Conservation (phyloP, 1,140 invertebrate genomes). For the Drosophila guanche region DNA sequence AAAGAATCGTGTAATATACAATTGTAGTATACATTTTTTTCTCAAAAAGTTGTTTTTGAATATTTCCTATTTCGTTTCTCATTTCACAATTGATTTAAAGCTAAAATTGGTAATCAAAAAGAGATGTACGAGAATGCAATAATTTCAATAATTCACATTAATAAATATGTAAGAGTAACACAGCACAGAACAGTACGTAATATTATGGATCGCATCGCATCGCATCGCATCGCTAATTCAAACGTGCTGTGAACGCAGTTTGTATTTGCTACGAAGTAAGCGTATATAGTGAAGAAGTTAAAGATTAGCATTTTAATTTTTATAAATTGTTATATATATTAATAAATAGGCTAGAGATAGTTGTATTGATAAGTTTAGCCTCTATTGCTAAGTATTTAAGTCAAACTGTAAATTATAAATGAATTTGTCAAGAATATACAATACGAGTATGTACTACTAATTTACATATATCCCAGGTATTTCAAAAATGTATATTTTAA, state of each 20-base stretch:
- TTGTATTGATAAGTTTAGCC: conserved; percentile 65
- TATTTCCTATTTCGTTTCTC: conserved; percentile 17
- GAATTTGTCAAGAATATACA: conserved; percentile 75
- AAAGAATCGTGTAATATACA: conserved; percentile 54
- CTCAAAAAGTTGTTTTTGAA: conserved; percentile 37
- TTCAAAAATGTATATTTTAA: conserved; percentile 76
- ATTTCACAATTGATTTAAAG: conserved; percentile 28
- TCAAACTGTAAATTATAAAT: conserved; percentile 70
- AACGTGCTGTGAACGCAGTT: conserved; percentile 21
- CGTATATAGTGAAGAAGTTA: conserved; percentile 66
- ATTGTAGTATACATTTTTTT: conserved; percentile 40
- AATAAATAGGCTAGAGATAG: conserved; percentile 64
- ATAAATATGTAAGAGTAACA: conserved; percentile 49
- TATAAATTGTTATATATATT: conserved; percentile 75
- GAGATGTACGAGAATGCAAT: conserved; percentile 16
- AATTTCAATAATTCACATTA: conserved; percentile 22
- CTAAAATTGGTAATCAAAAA: conserved; percentile 57
- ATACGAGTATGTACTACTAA: conserved; percentile 44
- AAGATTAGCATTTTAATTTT: conserved; percentile 76
- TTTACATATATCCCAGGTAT: conserved; percentile 50
- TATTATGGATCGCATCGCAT: conserved; percentile 35
- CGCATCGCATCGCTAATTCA: conserved; percentile 19
- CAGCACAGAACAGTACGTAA: conserved; percentile 18
- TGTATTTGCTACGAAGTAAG: conserved; percentile 52
- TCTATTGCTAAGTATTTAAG: conserved; percentile 70